A percentile compares a stretch with the other conserved stretches of the same genome.
Evolutionary conservation across 2,888 invertebrate genomes (phyloP).

Genomic region (Spicauda simplicius): DNA sequence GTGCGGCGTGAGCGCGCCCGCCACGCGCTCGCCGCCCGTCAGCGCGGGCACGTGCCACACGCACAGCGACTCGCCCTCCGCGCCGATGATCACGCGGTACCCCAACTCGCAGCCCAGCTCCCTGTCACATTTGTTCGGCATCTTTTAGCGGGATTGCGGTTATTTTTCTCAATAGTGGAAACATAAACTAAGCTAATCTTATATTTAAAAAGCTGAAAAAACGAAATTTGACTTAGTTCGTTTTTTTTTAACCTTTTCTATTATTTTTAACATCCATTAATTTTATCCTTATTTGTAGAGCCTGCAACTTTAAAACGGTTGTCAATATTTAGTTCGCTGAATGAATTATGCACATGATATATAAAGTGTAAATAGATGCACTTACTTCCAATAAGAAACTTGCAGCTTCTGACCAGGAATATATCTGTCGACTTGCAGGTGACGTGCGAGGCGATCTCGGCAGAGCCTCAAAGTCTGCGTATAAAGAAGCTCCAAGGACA

Average conservation of each 20-base stretch:
- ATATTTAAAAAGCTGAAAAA: no score
- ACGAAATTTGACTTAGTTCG: no score
- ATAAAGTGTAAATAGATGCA: no score
- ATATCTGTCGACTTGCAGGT: conserved; percentile 96
- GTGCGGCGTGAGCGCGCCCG: conserved; percentile 93
- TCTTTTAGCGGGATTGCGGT: no score
- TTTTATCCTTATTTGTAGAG: no score
- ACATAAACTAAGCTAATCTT: no score
- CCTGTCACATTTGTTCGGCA: conserved; percentile 50
- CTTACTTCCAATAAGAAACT: conserved; percentile 97
- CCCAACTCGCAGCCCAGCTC: conserved; percentile 94
- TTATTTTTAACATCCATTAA: no score
- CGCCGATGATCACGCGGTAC: conserved; percentile 94
- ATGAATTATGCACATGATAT: no score
- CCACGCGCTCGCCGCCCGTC: conserved; percentile 78
- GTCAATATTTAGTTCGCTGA: no score
- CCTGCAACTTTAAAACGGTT: no score
- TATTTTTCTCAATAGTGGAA: not conserved
- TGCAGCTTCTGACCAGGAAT: conserved; percentile 94
- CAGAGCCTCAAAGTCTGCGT: conserved; percentile 95
- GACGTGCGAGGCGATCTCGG: conserved; percentile 94
- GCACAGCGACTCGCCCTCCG: conserved; percentile 85
- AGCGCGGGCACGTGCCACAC: conserved; percentile 87
- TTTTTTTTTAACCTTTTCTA: no score
- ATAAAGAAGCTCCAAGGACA: conserved; percentile 95